Evolutionary conservation across 2,113 vertebrate species (phyloP).

Genomic region (Sorex fumeus): DNA sequence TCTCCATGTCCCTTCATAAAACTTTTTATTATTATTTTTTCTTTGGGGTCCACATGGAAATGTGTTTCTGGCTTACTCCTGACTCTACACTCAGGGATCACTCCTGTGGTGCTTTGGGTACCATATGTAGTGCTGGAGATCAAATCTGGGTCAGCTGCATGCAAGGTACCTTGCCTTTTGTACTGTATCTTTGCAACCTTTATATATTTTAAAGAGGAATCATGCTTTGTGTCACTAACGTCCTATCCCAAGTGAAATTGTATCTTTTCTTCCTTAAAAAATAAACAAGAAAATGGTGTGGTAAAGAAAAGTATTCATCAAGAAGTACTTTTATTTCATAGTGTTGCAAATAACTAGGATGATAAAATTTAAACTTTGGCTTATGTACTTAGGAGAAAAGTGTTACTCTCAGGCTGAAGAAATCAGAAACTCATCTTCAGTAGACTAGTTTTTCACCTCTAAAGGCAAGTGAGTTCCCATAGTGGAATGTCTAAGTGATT

Average conservation of each 20-base stretch:
- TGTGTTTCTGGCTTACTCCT: too few relatives aligned
- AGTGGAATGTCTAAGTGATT: background rate
- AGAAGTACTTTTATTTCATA: background rate
- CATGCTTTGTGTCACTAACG: background rate
- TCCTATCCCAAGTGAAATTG: background rate
- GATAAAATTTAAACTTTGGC: background rate
- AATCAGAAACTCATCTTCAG: background rate
- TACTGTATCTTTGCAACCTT: too few relatives aligned
- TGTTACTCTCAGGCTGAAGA: background rate
- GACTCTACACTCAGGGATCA: too few relatives aligned
- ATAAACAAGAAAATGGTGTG: background rate
- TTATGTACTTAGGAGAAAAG: background rate
- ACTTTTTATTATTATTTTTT: too few relatives aligned
- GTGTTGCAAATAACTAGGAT: background rate
- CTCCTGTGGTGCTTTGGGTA: too few relatives aligned
- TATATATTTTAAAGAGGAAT: background rate
- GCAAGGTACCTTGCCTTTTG: too few relatives aligned
- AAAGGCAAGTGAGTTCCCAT: background rate
- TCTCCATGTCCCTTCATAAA: too few relatives aligned
- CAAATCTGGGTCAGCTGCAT: too few relatives aligned
- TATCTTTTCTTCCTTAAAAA: slow-evolving; percentile 13
- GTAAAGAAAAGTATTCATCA: background rate
- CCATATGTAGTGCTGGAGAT: too few relatives aligned
- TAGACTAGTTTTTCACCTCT: background rate
- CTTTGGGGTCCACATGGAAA: too few relatives aligned